Percentiles rank a stretch among this genome's conserved stretches.
These are phyloP conservation scores for Danio rerio DNA, from an alignment of 2,113 vertebrate species.

Conservation along the genomic window DNA sequence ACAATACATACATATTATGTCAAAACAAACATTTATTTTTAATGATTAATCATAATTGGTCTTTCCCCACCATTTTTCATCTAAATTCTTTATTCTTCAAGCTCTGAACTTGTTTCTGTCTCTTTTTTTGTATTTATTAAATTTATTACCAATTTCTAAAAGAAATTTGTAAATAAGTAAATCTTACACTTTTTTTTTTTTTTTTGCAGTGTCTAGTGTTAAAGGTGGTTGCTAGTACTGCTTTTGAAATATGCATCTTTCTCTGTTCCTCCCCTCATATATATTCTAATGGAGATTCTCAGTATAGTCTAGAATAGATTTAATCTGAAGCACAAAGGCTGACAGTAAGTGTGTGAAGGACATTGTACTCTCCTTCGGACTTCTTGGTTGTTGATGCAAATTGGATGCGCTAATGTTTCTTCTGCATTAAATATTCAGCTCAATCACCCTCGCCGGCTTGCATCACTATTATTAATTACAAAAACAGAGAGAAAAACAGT, in stretches of 20 bases:
- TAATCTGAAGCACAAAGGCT: slow-evolving; percentile 63
- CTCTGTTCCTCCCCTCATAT: slow-evolving; percentile 37
- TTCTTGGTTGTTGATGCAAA: slow-evolving; percentile 78
- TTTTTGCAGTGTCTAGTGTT: not conserved
- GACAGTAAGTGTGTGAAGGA: slow-evolving; percentile 69
- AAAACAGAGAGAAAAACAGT: slow-evolving; percentile 51
- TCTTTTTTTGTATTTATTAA: too few species aligned
- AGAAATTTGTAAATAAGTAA: not conserved
- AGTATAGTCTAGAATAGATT: slow-evolving; percentile 62
- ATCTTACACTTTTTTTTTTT: not conserved
- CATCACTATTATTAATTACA: slow-evolving; percentile 79
- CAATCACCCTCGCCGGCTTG: slow-evolving; percentile 79
- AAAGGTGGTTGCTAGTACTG: not conserved
- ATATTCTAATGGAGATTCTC: slow-evolving; percentile 62
- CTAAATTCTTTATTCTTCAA: too few species aligned
- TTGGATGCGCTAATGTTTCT: slow-evolving; percentile 78
- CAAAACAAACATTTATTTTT: too few species aligned
- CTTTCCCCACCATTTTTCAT: too few species aligned
- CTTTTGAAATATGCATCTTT: not conserved
- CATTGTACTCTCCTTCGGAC: slow-evolving; percentile 75
- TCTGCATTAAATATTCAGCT: slow-evolving; percentile 80
- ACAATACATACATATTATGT: too few species aligned
- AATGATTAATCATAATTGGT: too few species aligned
- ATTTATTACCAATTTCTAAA: not conserved
- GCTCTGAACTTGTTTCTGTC: too few species aligned